Evolutionary conservation across 2,888 invertebrate species (phyloP).

Genomic region (Drosophila multiciliata): DNA sequence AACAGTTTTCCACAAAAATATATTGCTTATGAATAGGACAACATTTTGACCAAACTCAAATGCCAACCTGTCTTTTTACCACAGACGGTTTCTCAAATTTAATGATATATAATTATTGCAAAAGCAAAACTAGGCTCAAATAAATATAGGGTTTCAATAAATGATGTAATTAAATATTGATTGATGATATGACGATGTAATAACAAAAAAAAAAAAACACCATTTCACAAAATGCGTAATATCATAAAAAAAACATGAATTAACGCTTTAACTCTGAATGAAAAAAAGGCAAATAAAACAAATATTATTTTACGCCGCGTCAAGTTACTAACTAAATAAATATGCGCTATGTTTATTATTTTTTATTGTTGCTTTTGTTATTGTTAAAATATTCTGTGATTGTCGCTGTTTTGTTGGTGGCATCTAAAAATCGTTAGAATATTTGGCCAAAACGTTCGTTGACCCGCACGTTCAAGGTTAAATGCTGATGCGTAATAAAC

Average conservation of each 20-base stretch:
- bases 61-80: not conserved
- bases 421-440: slow-evolving; percentile 71
- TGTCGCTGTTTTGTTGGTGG: slow-evolving; percentile 44
- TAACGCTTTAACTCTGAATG: not conserved
- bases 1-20: not conserved
- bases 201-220: not conserved
- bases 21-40: not conserved
- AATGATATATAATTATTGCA: not conserved
- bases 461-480: slow-evolving; percentile 82
- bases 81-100: not conserved
- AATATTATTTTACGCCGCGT: slow-evolving; percentile 55
- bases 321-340: slow-evolving; percentile 22
- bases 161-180: slow-evolving; percentile 8
- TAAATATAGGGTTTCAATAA: not conserved
- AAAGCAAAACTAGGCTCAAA: not conserved
- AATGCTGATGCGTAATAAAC: slow-evolving; percentile 78
- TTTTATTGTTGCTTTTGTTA: slow-evolving; percentile 38
- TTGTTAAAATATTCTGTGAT: slow-evolving; percentile 44
- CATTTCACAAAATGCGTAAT: not conserved
- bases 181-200: slow-evolving; percentile 4
- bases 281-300: not conserved
- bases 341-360: slow-evolving; percentile 40
- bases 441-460: slow-evolving; percentile 82
- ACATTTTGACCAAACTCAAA: not conserved
- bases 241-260: not conserved